Evolutionary conservation across 2,113 vertebrate genomes (phyloP).

Genomic region (Ahaetulla prasina): DNA sequence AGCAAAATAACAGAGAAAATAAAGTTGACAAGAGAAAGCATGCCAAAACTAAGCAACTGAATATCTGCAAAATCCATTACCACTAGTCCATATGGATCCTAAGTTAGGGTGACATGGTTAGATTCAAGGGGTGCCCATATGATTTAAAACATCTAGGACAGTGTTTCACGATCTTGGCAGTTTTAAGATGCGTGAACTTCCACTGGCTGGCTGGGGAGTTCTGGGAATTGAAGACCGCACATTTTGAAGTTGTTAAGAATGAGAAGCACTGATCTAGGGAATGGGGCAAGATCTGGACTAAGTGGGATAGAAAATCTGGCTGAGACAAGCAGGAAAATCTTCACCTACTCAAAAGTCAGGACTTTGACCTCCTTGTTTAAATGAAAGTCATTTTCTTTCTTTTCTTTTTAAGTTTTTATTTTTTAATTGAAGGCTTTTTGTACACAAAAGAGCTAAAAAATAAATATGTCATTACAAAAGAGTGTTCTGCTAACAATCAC

Average conservation of each 20-base stretch:
- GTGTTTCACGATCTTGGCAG: too few relatives aligned
- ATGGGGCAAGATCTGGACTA: neutral
- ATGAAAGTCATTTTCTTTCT: neutral
- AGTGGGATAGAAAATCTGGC: neutral
- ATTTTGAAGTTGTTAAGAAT: too few relatives aligned
- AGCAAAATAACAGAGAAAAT: neutral
- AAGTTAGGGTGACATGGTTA: neutral
- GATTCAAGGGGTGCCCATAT: neutral
- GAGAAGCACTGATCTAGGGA: neutral
- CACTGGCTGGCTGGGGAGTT: too few relatives aligned
- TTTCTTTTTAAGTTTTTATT: neutral
- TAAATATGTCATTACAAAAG: constrained; percentile 35
- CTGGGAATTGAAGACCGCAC: too few relatives aligned
- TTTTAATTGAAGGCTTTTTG: neutral
- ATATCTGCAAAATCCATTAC: neutral
- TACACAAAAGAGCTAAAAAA: constrained; percentile 35
- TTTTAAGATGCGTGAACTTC: too few relatives aligned
- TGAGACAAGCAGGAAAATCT: neutral
- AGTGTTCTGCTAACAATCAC: constrained; percentile 23
- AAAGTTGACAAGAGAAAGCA: neutral
- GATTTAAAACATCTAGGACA: neutral
- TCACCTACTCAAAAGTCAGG: neutral
- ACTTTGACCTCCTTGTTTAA: neutral
- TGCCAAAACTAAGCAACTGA: neutral
- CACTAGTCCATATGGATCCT: neutral